A percentile compares a stretch with the other conserved stretches of the same genome.
phyloP scores from a whole-genome alignment of 1,140 invertebrate species.

The Apis cerana region DNA sequence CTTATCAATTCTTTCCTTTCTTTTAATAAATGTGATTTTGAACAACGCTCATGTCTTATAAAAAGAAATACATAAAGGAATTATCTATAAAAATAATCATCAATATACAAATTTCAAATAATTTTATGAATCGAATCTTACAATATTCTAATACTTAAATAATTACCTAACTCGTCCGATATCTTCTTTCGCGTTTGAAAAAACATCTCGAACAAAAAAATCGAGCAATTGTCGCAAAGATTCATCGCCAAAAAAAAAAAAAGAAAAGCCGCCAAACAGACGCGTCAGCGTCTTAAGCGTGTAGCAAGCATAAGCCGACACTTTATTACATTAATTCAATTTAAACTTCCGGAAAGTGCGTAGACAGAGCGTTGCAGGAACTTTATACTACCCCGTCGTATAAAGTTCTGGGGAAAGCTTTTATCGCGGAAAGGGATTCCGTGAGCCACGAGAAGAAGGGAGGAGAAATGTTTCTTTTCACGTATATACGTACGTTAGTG shows the following conservation, averaged over 20 bases:
- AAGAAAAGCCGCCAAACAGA: not conserved
- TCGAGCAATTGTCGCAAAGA: not conserved
- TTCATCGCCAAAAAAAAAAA: not conserved
- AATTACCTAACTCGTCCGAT: too few relatives aligned
- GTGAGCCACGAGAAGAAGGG: not conserved
- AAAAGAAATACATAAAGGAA: too few relatives aligned
- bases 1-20: too few relatives aligned
- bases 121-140: too few relatives aligned
- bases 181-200: slow-evolving; percentile 11
- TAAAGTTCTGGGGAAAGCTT: slow-evolving; percentile 42
- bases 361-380: slow-evolving; percentile 22
- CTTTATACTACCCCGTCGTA: slow-evolving; percentile 36
- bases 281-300: not conserved
- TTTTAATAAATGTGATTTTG: too few relatives aligned
- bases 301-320: not conserved
- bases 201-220: not conserved
- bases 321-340: slow-evolving; percentile 66
- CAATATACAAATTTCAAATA: too few relatives aligned
- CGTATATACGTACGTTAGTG: not conserved
- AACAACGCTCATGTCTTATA: too few relatives aligned
- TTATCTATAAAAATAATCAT: too few relatives aligned
- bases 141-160: too few relatives aligned
- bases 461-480: slow-evolving; percentile 35
- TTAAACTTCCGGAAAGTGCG: slow-evolving; percentile 53
- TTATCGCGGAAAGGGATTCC: slow-evolving; percentile 21